Percentiles rank a stretch among this genome's conserved stretches.
Conservation (phyloP, 2,888 invertebrate genomes). For the Polyommatus iphigenia region DNA sequence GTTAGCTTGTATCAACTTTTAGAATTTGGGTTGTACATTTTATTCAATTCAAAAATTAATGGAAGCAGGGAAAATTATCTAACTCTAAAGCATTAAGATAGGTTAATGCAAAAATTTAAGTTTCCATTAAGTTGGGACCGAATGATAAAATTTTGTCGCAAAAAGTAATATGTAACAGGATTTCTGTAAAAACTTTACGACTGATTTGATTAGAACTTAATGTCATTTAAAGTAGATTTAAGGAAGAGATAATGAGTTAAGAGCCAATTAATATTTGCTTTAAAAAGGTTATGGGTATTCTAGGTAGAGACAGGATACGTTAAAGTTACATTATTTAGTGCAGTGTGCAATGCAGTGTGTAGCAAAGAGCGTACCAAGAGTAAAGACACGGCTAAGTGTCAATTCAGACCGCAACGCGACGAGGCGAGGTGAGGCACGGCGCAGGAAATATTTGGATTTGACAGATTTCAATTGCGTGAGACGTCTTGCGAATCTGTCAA, state of each 20-base stretch:
- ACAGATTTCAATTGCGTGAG: too few species aligned
- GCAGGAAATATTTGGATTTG: too few species aligned
- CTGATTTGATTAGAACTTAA: slow-evolving; percentile 1
- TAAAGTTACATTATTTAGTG: neutral
- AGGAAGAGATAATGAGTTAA: slow-evolving; percentile 19
- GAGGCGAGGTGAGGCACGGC: too few species aligned
- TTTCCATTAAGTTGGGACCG: neutral
- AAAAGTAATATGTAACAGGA: slow-evolving; percentile 7
- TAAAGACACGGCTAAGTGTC: too few species aligned
- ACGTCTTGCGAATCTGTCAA: too few species aligned
- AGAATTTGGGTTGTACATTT: neutral
- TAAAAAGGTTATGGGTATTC: neutral
- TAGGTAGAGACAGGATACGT: neutral
- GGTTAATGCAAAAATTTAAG: slow-evolving; percentile 1
- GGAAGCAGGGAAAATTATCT: slow-evolving; percentile 1
- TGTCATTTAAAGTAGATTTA: slow-evolving; percentile 9
- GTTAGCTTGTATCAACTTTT: neutral
- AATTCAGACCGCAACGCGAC: too few species aligned
- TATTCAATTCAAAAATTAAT: neutral
- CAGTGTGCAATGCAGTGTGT: too few species aligned
- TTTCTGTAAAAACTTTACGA: slow-evolving; percentile 8
- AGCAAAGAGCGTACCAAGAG: too few species aligned
- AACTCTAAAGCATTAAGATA: neutral
- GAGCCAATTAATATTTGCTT: slow-evolving; percentile 13
- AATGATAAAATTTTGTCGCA: slow-evolving; percentile 14